Evolutionary conservation across 2,113 vertebrate genomes (phyloP).

Genomic region (Chloroceryle aenea): DNA sequence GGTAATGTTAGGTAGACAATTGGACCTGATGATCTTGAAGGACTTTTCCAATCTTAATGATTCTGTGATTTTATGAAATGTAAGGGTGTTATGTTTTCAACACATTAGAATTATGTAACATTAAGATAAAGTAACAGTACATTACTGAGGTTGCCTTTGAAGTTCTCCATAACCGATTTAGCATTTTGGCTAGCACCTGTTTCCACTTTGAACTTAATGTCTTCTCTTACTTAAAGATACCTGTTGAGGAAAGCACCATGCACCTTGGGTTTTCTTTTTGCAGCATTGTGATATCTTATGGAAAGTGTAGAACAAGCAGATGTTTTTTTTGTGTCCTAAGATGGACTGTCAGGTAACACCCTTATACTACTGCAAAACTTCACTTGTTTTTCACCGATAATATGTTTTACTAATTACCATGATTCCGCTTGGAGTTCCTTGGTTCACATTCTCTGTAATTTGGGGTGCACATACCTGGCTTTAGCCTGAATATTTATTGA

Average conservation of each 20-base stretch:
- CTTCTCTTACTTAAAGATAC: background rate
- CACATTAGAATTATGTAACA: background rate
- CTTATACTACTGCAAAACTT: background rate
- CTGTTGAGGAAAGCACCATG: background rate
- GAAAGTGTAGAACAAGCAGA: background rate
- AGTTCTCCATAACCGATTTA: background rate
- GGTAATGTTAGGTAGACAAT: too few species aligned
- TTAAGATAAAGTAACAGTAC: background rate
- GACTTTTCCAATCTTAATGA: too few species aligned
- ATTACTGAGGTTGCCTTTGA: background rate
- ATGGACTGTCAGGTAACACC: background rate
- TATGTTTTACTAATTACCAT: accelerated
- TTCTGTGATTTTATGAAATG: background rate
- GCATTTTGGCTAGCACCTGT: background rate
- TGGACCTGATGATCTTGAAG: too few species aligned
- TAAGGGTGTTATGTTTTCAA: background rate
- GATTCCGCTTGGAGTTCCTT: background rate
- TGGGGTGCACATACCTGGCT: background rate
- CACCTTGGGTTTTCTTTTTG: background rate
- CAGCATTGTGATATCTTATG: background rate
- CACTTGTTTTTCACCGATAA: background rate
- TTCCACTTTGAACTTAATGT: background rate
- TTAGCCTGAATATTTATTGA: background rate
- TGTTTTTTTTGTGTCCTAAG: background rate
- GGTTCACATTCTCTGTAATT: background rate